Conservation (phyloP, 1,140 invertebrate genomes). For the Dufourea novaeangliae region DNA sequence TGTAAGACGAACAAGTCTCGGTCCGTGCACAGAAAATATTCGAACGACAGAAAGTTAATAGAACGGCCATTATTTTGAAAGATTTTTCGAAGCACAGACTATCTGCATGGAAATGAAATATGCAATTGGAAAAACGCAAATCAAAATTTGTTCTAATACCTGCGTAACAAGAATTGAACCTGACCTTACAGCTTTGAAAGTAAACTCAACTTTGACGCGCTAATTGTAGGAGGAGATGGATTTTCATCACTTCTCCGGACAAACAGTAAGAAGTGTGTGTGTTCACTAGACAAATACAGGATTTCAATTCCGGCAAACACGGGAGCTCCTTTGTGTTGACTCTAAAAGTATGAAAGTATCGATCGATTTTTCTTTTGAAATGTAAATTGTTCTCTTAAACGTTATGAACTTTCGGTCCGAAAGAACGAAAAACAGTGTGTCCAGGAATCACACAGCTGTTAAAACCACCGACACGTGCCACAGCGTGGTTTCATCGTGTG, state of each 20-base stretch:
- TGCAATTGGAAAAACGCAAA: not conserved
- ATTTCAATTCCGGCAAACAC: not conserved
- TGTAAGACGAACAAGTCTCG: conserved; percentile 4
- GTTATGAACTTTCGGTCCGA: too few species aligned
- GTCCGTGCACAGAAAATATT: conserved; percentile 3
- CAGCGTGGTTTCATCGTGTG: not conserved
- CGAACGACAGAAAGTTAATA: conserved; percentile 24
- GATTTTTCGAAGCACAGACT: not conserved
- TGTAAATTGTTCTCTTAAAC: too few species aligned
- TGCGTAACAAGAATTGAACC: not conserved
- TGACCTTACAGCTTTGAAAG: too few species aligned
- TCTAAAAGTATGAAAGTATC: too few species aligned
- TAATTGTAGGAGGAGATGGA: not conserved
- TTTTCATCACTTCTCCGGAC: too few species aligned
- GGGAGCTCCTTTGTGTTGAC: too few species aligned
- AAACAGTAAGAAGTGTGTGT: too few species aligned
- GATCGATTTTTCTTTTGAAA: too few species aligned
- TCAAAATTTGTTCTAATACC: not conserved
- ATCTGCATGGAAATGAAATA: conserved; percentile 13
- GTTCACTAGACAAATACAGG: too few species aligned
- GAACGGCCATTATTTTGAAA: not conserved
- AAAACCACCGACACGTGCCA: not conserved
- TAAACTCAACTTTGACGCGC: too few species aligned
- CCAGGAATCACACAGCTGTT: not conserved
- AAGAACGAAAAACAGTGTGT: too few species aligned